Conservation (phyloP, 2,888 invertebrate species). For the Lithophane semibrunnea region DNA sequence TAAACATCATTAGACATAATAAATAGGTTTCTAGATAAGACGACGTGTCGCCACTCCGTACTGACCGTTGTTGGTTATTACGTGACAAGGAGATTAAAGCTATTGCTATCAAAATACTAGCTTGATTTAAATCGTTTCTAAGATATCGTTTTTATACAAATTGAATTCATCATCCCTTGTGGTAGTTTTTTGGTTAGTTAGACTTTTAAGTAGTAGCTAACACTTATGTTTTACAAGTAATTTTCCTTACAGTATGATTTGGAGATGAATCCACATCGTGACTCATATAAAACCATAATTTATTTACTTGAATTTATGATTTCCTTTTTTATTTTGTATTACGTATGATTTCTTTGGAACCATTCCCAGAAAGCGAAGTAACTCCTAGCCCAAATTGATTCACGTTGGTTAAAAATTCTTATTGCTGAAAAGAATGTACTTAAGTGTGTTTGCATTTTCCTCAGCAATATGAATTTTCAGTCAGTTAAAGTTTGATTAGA, state of each 20-base stretch:
- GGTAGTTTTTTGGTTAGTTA: no score
- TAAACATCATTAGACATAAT: constrained; percentile 84
- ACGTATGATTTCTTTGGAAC: neutral
- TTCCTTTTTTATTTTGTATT: neutral
- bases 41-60: constrained; percentile 83
- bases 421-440: no score
- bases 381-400: neutral
- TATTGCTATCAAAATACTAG: constrained; percentile 30
- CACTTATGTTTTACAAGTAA: neutral
- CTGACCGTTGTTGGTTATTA: constrained; percentile 72
- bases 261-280: neutral
- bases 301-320: neutral
- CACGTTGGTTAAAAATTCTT: neutral
- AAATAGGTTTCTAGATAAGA: constrained; percentile 86
- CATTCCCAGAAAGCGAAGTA: neutral
- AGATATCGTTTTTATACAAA: no score
- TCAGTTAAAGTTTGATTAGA: no score
- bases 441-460: neutral
- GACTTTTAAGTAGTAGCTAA: no score
- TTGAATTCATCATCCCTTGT: no score
- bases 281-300: neutral
- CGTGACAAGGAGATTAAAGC: constrained; percentile 58
- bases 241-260: neutral
- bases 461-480: neutral
- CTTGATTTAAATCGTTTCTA: neutral